Conservation (phyloP, 2,888 invertebrate species). For the Cheilosia impressa region DNA sequence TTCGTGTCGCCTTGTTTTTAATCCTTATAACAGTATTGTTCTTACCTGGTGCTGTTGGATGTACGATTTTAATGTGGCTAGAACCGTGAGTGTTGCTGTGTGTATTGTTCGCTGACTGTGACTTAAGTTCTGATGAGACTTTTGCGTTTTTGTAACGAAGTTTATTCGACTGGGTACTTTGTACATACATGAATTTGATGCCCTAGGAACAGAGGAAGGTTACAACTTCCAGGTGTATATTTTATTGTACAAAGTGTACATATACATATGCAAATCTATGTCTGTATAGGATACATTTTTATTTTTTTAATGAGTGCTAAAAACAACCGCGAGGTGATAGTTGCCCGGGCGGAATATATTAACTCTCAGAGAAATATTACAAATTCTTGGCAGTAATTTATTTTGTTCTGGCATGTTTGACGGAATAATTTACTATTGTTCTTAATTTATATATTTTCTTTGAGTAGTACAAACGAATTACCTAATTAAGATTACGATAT, state of each 20-base stretch:
- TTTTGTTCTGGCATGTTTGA: conserved; percentile 20
- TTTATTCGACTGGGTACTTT: conserved; percentile 51
- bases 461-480: not conserved
- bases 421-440: not conserved
- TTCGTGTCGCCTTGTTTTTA: conserved; percentile 22
- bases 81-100: conserved; percentile 18
- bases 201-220: conserved; percentile 15
- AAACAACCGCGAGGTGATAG: conserved; percentile 29
- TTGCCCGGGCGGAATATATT: conserved; percentile 3
- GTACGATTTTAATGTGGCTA: conserved; percentile 34
- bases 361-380: not conserved
- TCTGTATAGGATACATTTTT: not conserved
- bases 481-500: not conserved
- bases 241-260: not conserved
- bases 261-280: not conserved
- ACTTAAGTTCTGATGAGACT: conserved; percentile 52
- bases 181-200: not conserved
- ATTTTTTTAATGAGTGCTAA: conserved; percentile 25
- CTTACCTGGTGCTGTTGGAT: conserved; percentile 9
- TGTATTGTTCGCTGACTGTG: conserved; percentile 44
- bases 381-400: conserved; percentile 9
- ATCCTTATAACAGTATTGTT: conserved; percentile 14
- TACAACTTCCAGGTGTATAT: conserved; percentile 28
- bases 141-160: conserved; percentile 56
- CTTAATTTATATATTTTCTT: not conserved